A percentile compares a stretch with the other conserved stretches of the same genome.
Conservation (phyloP, 2,113 vertebrate genomes). For the Dermatemys mawii region DNA sequence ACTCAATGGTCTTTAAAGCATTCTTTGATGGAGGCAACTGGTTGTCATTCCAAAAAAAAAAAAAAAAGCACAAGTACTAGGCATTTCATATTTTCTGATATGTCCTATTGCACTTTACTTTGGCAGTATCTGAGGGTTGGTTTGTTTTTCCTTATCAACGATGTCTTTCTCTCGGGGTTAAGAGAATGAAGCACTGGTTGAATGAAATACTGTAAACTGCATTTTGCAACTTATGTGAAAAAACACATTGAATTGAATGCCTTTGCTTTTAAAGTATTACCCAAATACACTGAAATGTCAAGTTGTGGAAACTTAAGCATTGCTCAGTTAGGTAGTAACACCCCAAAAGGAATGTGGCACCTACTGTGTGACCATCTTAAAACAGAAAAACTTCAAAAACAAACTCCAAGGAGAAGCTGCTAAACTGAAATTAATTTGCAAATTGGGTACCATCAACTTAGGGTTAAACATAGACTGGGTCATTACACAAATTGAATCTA, state of each 20-base stretch:
- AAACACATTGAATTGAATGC: not conserved
- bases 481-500: no score
- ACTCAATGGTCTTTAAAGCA: not conserved
- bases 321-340: not conserved
- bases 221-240: not conserved
- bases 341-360: not conserved
- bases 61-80: not conserved
- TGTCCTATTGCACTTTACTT: not conserved
- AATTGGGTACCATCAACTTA: no score
- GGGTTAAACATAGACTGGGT: no score
- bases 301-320: not conserved
- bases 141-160: not conserved
- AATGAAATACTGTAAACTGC: not conserved
- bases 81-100: not conserved
- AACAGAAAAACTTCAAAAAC: no score
- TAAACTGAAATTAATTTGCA: no score
- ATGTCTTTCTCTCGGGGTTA: not conserved
- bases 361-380: no score
- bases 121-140: not conserved
- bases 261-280: not conserved
- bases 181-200: not conserved
- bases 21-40: not conserved
- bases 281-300: not conserved
- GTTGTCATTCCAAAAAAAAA: not conserved
- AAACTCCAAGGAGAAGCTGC: no score